A percentile compares a stretch with the other conserved stretches of the same genome.
Evolutionary conservation across 2,797 vertebrate species (phyloP).

Genomic region (Rallus crepitans): DNA sequence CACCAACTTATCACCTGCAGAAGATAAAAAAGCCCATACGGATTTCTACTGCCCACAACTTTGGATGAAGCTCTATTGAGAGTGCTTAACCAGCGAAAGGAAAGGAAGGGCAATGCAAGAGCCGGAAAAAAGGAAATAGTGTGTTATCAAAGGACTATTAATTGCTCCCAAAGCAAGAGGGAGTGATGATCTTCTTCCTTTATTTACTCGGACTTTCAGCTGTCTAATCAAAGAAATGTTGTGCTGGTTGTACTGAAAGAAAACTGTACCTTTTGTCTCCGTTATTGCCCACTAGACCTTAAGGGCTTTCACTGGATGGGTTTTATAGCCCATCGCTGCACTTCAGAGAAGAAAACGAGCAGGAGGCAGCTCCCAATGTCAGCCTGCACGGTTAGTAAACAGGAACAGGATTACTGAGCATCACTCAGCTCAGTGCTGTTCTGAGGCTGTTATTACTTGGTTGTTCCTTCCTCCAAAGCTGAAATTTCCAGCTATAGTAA

Average conservation of each 20-base stretch:
- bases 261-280: slow-evolving; percentile 64
- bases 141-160: slow-evolving; percentile 75
- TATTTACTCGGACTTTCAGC: slow-evolving; percentile 63
- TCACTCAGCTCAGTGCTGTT: not conserved
- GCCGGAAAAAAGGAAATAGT: slow-evolving; percentile 71
- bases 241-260: slow-evolving; percentile 47
- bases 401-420: not conserved
- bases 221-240: slow-evolving; percentile 64
- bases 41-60: not conserved
- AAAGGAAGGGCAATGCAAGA: slow-evolving; percentile 57
- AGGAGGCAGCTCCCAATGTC: not conserved
- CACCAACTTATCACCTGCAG: slow-evolving; percentile 17
- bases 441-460: not conserved
- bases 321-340: slow-evolving; percentile 55
- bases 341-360: slow-evolving; percentile 2
- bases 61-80: slow-evolving; percentile 3
- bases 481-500: not conserved
- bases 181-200: slow-evolving; percentile 70
- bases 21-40: not conserved
- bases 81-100: slow-evolving; percentile 40
- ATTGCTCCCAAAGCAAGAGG: slow-evolving; percentile 73
- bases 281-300: slow-evolving; percentile 64
- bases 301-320: slow-evolving; percentile 38
- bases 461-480: not conserved
- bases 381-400: not conserved